Conservation (phyloP, 2,113 vertebrate species). For the Gopherus flavomarginatus region DNA sequence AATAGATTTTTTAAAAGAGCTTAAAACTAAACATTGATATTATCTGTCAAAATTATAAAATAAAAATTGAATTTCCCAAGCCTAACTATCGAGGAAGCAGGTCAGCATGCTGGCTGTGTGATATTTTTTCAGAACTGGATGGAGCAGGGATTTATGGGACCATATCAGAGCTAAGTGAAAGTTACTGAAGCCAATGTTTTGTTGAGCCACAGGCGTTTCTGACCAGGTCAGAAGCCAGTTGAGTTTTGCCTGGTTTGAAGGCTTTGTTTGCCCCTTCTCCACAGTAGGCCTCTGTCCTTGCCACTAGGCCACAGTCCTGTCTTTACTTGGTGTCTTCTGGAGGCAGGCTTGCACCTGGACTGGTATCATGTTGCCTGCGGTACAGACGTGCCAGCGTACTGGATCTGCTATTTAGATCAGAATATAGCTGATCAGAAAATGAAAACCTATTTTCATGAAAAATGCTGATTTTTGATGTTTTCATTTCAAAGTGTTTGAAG, state of each 20-base stretch:
- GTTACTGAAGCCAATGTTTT: neutral
- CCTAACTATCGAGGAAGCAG: too few relatives aligned
- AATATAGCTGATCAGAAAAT: neutral
- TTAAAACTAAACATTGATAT: too few relatives aligned
- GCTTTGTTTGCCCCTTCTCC: neutral
- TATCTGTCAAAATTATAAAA: too few relatives aligned
- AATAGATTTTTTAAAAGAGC: too few relatives aligned
- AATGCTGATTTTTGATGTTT: neutral
- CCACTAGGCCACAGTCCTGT: neutral
- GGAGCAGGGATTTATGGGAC: neutral
- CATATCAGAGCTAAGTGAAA: neutral
- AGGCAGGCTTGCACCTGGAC: neutral
- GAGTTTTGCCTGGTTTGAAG: neutral
- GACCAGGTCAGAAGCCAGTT: neutral
- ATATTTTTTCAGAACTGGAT: accelerated
- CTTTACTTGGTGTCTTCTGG: neutral
- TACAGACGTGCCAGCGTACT: neutral
- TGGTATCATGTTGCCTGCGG: neutral
- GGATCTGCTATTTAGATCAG: neutral
- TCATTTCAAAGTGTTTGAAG: neutral
- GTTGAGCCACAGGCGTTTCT: neutral
- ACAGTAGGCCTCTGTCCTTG: neutral
- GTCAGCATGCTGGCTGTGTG: too few relatives aligned
- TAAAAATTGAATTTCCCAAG: too few relatives aligned
- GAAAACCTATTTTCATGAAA: neutral